Evolutionary conservation across 2,797 vertebrate species (phyloP), one percentile per base, ranked within the genome.

Genomic region (Tapera naevia): DNA sequence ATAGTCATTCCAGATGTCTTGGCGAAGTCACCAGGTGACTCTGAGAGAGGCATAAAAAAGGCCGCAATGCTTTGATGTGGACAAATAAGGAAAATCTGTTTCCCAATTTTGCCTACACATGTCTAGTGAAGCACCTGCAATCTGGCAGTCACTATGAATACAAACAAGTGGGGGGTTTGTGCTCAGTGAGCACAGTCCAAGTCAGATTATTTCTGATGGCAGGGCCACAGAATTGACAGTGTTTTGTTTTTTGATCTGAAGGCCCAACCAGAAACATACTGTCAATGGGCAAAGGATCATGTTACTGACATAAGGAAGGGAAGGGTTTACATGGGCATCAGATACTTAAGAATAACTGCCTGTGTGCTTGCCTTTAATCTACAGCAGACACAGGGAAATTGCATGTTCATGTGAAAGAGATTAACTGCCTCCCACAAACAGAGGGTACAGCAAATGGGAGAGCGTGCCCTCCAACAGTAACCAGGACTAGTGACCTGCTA

Each of bases 401-500:
- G 23, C 19, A 25, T 18, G 17, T 30, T 66, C 19, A 9, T n/a
- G 19, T 45, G 37, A 46, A 58, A 54, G 57, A 39, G 9, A 17
- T 58, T 70, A 57, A 51, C 17, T 74, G n/a, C 33, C 13, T 64
- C 22, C 19, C 28, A 17, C 17, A 9, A 39, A 45, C 33, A 65
- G 33, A 71, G 5, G 2, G 25, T 50, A 32, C 18, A 0, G 0
- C 39, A 50, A 18, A 50, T 25, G 18, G 13, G 11, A 65, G 25
- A 54, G 32, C 11, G 32, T 23, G 16, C 33, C 28, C 53, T 45
- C 37, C 18, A 33, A 27, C 50, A 53, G 56, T 24, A 69, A 50
- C 9, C 4, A 13, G 45, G 56, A 21, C 53, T 19, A 73, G 27
- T 30, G 28, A 48, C 35, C 8, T 37, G 23, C 43, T 78, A 24